phyloP scores from a whole-genome alignment of 2,797 vertebrate genomes.

The Glyptemys insculpta region DNA sequence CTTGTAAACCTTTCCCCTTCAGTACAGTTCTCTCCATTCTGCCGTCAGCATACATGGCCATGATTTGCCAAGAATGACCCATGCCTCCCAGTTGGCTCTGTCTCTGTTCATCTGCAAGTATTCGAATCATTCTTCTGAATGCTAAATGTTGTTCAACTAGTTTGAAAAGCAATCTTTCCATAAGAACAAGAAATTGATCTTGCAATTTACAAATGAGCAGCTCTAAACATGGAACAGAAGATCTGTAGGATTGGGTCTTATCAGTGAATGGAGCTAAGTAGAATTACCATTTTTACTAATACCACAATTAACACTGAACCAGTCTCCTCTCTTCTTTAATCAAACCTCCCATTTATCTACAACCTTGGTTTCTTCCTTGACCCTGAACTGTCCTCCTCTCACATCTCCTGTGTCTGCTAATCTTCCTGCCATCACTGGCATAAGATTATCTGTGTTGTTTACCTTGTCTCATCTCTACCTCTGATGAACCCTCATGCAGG shows the following conservation, averaged over 20 bases:
- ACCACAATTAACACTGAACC: not conserved
- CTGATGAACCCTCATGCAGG: not conserved
- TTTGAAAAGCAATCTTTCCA: not conserved
- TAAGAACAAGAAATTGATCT: not conserved
- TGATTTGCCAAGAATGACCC: not conserved
- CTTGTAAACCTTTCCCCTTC: not conserved
- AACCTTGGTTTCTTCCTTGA: not conserved
- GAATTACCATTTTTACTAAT: not conserved
- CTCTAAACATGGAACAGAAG: not conserved
- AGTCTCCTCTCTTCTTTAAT: not conserved
- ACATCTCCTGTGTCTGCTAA: not conserved
- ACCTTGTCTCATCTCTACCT: not conserved
- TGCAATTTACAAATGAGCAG: not conserved
- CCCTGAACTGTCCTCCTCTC: not conserved
- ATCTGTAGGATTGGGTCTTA: not conserved
- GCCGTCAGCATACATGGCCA: not conserved
- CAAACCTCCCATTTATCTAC: not conserved
- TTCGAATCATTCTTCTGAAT: not conserved
- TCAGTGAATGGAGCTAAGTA: not conserved
- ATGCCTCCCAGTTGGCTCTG: not conserved
- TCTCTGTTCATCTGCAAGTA: not conserved
- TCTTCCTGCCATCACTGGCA: not conserved
- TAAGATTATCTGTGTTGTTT: not conserved
- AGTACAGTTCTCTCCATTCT: not conserved
- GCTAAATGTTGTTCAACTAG: not conserved